Evolutionary conservation across 2,113 vertebrate genomes (phyloP).

Genomic region (Brachyhypopomus gauderio): DNA sequence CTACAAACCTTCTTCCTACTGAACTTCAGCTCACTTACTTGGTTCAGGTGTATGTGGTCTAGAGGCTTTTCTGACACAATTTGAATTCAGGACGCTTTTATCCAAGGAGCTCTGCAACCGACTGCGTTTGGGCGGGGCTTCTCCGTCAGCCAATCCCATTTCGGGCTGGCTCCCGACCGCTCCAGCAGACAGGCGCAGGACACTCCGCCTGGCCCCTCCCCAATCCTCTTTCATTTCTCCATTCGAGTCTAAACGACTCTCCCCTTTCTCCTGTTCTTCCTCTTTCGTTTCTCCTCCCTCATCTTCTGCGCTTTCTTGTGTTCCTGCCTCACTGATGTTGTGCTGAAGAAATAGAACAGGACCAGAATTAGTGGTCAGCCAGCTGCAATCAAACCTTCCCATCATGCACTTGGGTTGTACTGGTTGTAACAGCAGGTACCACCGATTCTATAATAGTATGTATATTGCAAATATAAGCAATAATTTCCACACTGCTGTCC

Average conservation of each 20-base stretch:
- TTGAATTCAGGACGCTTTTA: background rate
- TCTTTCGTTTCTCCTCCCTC: background rate
- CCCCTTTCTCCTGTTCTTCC: background rate
- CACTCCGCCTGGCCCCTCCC: conserved; percentile 53
- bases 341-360: conserved; percentile 7
- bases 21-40: conserved; percentile 64
- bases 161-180: conserved; percentile 29
- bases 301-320: background rate
- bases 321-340: background rate
- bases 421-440: background rate
- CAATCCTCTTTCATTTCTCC: conserved; percentile 18
- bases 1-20: no score
- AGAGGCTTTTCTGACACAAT: conserved; percentile 4
- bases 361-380: background rate
- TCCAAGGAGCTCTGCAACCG: conserved; percentile 19
- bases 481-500: background rate
- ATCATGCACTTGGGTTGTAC: background rate
- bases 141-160: conserved; percentile 22
- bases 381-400: background rate
- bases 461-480: background rate
- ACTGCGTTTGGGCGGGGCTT: background rate
- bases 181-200: conserved; percentile 58
- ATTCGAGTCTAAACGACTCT: background rate
- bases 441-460: background rate
- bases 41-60: conserved; percentile 53